Evolutionary conservation across 1,140 invertebrate species (phyloP).

Genomic region (Nebria ingens): DNA sequence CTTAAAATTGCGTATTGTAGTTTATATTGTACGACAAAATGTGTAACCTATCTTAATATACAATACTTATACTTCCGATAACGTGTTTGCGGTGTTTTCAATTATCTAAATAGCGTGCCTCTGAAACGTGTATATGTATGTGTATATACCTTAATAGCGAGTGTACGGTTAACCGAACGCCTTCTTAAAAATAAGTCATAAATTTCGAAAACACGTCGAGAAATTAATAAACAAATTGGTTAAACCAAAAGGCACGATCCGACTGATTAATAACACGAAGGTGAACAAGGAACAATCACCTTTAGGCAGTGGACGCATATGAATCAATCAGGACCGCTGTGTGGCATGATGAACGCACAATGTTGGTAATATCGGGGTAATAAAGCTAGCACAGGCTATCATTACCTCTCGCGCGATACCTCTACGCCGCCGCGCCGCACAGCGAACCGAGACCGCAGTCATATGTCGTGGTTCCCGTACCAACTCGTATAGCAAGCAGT

Average conservation of each 20-base stretch:
- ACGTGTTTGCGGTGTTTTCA: no score
- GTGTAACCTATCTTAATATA: no score
- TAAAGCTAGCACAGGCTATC: conserved; percentile 4
- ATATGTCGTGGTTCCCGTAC: not conserved
- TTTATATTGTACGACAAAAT: no score
- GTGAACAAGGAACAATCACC: not conserved
- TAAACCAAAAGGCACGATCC: conserved; percentile 5
- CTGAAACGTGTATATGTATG: no score
- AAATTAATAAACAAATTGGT: conserved; percentile 10
- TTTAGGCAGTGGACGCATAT: conserved; percentile 1
- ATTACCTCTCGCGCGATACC: not conserved
- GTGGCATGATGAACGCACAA: conserved; percentile 6
- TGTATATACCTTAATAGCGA: no score
- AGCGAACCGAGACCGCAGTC: not conserved
- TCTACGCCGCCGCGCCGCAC: no score
- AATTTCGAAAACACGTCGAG: conserved; percentile 7
- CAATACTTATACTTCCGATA: no score
- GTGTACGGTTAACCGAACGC: not conserved
- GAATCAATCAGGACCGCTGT: conserved; percentile 4
- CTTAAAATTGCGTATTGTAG: no score
- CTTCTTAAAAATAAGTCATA: conserved; percentile 10
- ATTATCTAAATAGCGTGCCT: no score
- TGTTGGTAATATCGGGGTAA: conserved; percentile 8
- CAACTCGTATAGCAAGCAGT: no score
- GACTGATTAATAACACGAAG: conserved; percentile 4